Percentiles rank a stretch among this genome's conserved stretches.
Conservation (phyloP, 1,140 invertebrate species). For the Leptinotarsa undecemlineata region DNA sequence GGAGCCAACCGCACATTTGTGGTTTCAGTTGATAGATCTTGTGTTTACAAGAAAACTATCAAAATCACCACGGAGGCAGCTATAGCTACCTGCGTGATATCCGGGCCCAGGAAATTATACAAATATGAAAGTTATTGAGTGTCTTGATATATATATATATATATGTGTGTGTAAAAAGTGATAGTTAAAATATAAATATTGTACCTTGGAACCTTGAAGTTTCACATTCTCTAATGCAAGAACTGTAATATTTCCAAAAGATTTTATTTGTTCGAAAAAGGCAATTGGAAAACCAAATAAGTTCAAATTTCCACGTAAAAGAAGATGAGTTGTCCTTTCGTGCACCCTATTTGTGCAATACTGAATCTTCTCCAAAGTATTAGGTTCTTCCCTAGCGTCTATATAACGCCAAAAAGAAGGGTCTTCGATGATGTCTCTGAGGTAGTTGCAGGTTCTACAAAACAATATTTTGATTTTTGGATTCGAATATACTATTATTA, state of each 20-base stretch:
- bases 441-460: slow-evolving; percentile 40
- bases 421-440: slow-evolving; percentile 39
- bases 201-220: slow-evolving; percentile 37
- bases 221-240: slow-evolving; percentile 45
- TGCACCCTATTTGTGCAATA: slow-evolving; percentile 37
- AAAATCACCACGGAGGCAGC: no score
- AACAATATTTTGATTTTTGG: slow-evolving; percentile 14
- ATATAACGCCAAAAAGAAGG: slow-evolving; percentile 41
- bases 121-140: no score
- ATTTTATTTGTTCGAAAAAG: slow-evolving; percentile 20
- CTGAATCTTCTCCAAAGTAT: slow-evolving; percentile 37
- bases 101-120: no score
- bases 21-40: no score
- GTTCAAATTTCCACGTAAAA: slow-evolving; percentile 35
- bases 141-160: not conserved
- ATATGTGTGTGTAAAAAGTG: no score
- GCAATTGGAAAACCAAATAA: slow-evolving; percentile 27
- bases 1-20: no score
- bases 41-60: no score
- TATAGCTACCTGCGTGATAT: no score
- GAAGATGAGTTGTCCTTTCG: slow-evolving; percentile 37
- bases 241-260: slow-evolving; percentile 37
- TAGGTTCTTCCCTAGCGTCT: slow-evolving; percentile 38
- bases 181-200: not conserved
- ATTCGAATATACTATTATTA: not conserved